phyloP scores from a whole-genome alignment of 2,113 vertebrate species.

The Dromaius novaehollandiae region DNA sequence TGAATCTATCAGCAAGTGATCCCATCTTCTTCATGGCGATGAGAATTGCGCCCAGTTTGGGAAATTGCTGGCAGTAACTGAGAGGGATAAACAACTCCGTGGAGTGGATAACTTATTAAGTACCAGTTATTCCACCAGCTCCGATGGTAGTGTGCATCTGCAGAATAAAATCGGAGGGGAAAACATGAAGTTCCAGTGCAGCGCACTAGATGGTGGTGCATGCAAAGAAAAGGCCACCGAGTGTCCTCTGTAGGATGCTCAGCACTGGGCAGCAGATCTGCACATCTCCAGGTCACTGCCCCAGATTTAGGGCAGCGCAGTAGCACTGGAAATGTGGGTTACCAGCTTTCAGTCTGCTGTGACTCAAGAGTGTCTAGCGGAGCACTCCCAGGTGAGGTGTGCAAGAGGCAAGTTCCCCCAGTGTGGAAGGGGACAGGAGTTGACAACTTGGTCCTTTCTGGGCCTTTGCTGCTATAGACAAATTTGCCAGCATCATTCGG shows the following conservation, averaged over 20 bases:
- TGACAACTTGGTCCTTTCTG: neutral
- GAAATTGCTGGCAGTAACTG: neutral
- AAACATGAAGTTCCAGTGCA: neutral
- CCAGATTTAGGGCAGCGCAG: neutral
- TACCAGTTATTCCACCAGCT: neutral
- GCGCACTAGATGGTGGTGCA: slow-evolving; percentile 45
- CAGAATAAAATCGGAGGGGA: neutral
- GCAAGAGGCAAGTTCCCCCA: neutral
- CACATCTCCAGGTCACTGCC: neutral
- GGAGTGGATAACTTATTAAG: neutral
- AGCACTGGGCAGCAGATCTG: neutral
- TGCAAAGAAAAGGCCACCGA: neutral
- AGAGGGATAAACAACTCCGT: neutral
- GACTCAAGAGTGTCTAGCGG: no score
- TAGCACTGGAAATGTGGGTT: neutral
- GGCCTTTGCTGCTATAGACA: neutral
- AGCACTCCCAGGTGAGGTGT: neutral
- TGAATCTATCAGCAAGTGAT: neutral
- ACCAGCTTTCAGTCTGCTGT: no score
- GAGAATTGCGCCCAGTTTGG: neutral
- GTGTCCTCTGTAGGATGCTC: neutral
- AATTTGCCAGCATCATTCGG: neutral
- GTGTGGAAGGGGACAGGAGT: neutral
- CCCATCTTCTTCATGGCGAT: neutral
- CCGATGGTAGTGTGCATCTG: neutral